Evolutionary conservation across 2,113 vertebrate genomes (phyloP), one percentile per base, ranked within the genome.

Genomic region (Vidua macroura): DNA sequence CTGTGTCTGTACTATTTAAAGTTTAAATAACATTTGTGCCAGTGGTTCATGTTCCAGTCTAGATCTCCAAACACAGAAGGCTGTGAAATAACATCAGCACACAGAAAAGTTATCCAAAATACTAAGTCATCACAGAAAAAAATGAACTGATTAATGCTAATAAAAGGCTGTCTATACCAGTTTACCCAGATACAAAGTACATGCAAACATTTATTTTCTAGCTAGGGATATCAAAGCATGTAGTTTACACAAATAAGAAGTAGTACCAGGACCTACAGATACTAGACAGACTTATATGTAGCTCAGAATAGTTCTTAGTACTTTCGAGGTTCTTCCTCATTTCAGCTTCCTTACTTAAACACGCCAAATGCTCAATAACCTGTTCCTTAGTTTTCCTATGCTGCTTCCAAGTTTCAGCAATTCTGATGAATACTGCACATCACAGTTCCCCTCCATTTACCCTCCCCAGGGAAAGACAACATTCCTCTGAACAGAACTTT

Each of bases 361-460:
- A 46, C 0, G 2, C 33, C 46, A 66, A 83, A 39, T 0, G 2
- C 49, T 58, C 59, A 33, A 8, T 37, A 66, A 85, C 0, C 0
- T 0, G 0, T 35, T 92, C 68, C 78, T 77, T 22, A 55, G n/a
- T 43, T 77, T 51, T 92, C 86, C 72, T 86, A 24, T 0, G 5
- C 58, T 46, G 46, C 79, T 83, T 63, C 70, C 58, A 90, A 93
- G 46, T 80, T 93, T 35, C 31, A 80, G 33, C 60, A 39, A 80
- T 41, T 25, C 72, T 49, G 59, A 46, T 15, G 68, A 85, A 43
- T 1, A 5, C 49, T 1, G 68, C 1, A 11, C 64, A 92, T 37
- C 63, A 8, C 55, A 1, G 8, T 3, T 64, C 44, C 6, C 5
- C 35, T 85, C 49, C 19, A 4, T 62, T 31, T 8, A 44, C 51